Percentiles rank a stretch among this genome's conserved stretches.
These are phyloP conservation scores for Amazona finschi DNA, from an alignment of 2,797 vertebrate genomes.

Conservation along the genomic window DNA sequence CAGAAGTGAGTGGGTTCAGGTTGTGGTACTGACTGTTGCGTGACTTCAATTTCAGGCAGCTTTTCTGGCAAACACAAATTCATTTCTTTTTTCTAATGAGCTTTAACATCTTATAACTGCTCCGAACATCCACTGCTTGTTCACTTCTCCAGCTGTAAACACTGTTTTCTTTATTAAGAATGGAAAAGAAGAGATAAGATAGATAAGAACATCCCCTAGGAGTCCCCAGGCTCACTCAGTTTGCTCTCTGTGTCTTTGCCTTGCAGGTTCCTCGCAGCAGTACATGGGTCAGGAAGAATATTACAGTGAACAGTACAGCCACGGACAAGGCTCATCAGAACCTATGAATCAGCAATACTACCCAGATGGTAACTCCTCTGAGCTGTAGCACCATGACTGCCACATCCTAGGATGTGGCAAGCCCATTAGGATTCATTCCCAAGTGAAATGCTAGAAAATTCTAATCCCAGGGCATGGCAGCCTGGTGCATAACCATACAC, in stretches of 20 bases:
- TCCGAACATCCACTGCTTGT: not conserved
- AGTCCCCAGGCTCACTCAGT: not conserved
- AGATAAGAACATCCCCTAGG: not conserved
- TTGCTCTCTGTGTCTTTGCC: constrained; percentile 41
- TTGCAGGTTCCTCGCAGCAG: constrained; percentile 91
- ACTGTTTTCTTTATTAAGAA: not conserved
- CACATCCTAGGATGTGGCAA: not conserved
- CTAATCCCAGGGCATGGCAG: not conserved
- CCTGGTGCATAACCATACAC: not conserved
- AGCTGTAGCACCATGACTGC: not conserved
- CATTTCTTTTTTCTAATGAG: not conserved
- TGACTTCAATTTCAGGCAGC: not conserved
- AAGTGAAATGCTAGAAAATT: not conserved
- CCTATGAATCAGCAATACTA: constrained; percentile 94
- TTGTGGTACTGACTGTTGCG: not conserved
- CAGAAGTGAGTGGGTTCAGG: not conserved
- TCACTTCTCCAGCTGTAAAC: not conserved
- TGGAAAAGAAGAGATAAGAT: not conserved
- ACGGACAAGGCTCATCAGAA: constrained; percentile 88
- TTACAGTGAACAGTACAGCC: constrained; percentile 92
- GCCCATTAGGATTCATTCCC: not conserved
- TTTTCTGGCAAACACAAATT: not conserved
- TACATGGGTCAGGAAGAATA: constrained; percentile 94
- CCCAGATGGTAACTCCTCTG: constrained; percentile 86
- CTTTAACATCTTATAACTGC: not conserved